phyloP scores from a whole-genome alignment of 1,140 invertebrate species.

The Oncopodura yosiiana region DNA sequence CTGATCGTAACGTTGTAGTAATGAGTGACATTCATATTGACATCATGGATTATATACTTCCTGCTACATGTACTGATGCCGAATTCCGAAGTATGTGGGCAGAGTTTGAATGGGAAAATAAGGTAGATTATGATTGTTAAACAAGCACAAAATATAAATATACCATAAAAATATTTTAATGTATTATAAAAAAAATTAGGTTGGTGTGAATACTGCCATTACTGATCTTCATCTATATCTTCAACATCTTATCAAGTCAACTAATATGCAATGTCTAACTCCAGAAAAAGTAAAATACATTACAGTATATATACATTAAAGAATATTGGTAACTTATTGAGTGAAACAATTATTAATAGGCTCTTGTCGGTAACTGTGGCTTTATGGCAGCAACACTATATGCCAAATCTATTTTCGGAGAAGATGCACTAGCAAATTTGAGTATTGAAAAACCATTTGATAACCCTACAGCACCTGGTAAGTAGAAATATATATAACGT shows the following conservation, averaged over 20 bases:
- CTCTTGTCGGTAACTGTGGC: constrained; percentile 88
- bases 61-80: constrained; percentile 84
- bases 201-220: constrained; percentile 90
- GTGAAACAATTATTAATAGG: constrained; percentile 45
- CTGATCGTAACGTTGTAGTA: constrained; percentile 92
- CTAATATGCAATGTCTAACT: constrained; percentile 98
- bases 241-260: constrained; percentile 80
- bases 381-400: constrained; percentile 99
- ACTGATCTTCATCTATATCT: constrained; percentile 89
- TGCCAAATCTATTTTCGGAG: constrained; percentile 97
- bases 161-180: constrained; percentile 18
- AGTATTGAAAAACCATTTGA: constrained; percentile 92
- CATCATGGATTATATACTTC: constrained; percentile 99
- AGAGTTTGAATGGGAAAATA: constrained; percentile 99
- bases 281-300: constrained; percentile 63
- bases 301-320: too few relatives aligned
- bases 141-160: not conserved
- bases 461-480: constrained; percentile 72
- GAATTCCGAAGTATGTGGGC: constrained; percentile 99
- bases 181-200: constrained; percentile 45
- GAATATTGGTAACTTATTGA: too few relatives aligned
- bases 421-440: constrained; percentile 96
- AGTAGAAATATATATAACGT: too few relatives aligned
- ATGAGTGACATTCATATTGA: constrained; percentile 99
- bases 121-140: constrained; percentile 48